Conservation (phyloP, 2,797 vertebrate genomes). For the Staurois parvus region DNA sequence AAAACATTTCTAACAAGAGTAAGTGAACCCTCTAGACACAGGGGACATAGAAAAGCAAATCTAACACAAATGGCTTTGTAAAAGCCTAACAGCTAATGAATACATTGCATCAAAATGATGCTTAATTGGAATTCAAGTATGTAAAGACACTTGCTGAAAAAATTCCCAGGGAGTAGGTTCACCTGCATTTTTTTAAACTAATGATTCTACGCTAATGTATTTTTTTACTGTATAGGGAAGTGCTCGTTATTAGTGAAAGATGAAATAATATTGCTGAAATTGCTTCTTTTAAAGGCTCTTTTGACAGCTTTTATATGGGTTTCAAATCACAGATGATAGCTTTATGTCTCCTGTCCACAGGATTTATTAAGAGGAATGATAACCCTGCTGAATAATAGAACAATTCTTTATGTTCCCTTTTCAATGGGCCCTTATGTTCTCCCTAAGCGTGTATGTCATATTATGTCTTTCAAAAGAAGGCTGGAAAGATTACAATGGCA, state of each 20-base stretch:
- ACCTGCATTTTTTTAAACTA: slow-evolving; percentile 54
- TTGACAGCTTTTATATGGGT: slow-evolving; percentile 58
- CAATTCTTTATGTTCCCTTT: slow-evolving; percentile 54
- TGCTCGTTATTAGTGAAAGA: slow-evolving; percentile 54
- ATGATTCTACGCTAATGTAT: slow-evolving; percentile 51
- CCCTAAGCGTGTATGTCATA: slow-evolving; percentile 47
- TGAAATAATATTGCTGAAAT: slow-evolving; percentile 57
- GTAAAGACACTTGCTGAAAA: slow-evolving; percentile 43
- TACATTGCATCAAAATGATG: slow-evolving; percentile 48
- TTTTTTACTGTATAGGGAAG: slow-evolving; percentile 41
- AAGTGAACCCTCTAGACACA: background rate
- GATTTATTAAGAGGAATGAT: slow-evolving; percentile 60
- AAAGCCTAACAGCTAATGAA: slow-evolving; percentile 48
- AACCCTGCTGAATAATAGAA: slow-evolving; percentile 57
- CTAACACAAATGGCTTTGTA: slow-evolving; percentile 33
- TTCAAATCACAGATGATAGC: slow-evolving; percentile 60
- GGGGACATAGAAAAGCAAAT: slow-evolving; percentile 8
- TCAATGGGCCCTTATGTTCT: slow-evolving; percentile 53
- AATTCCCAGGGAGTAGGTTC: slow-evolving; percentile 40
- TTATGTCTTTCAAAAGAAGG: slow-evolving; percentile 33
- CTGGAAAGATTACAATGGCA: slow-evolving; percentile 39
- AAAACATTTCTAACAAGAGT: slow-evolving; percentile 37
- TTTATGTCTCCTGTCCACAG: slow-evolving; percentile 57
- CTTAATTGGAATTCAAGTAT: slow-evolving; percentile 49
- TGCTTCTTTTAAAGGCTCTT: slow-evolving; percentile 60